Percentiles rank a stretch among this genome's conserved stretches.
Conservation (phyloP, 2,888 invertebrate species). For the Drosophila kuntzei region DNA sequence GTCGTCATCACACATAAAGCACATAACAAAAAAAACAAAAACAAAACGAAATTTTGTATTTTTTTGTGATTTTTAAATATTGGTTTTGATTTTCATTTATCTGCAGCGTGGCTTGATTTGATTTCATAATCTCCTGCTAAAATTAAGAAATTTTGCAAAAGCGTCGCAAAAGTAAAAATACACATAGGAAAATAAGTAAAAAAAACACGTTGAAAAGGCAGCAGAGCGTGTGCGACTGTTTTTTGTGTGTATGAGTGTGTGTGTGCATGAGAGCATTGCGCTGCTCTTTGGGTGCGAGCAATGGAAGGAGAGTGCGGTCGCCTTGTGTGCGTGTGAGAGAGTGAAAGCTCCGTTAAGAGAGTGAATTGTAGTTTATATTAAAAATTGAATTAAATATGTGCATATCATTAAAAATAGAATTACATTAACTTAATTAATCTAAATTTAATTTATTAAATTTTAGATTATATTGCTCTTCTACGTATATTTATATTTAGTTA, state of each 20-base stretch:
- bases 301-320: not conserved
- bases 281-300: constrained; percentile 7
- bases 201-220: constrained; percentile 73
- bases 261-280: constrained; percentile 8
- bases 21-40: constrained; percentile 24
- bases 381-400: constrained; percentile 1
- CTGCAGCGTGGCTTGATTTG: constrained; percentile 44
- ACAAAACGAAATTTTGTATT: constrained; percentile 11
- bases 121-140: constrained; percentile 71
- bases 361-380: not conserved
- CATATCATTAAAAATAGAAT: not conserved
- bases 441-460: not conserved
- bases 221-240: constrained; percentile 7
- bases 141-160: constrained; percentile 30
- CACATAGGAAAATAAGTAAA: constrained; percentile 43
- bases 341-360: constrained; percentile 50
- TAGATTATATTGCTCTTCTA: not conserved
- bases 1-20: constrained; percentile 18
- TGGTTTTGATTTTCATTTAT: constrained; percentile 7
- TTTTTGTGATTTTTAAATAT: not conserved
- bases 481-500: not conserved
- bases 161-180: constrained; percentile 44
- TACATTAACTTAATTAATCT: not conserved
- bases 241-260: constrained; percentile 11
- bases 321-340: constrained; percentile 34